These are phyloP conservation scores for Solea senegalensis DNA, from an alignment of 2,113 vertebrate genomes.

Conservation along the genomic window DNA sequence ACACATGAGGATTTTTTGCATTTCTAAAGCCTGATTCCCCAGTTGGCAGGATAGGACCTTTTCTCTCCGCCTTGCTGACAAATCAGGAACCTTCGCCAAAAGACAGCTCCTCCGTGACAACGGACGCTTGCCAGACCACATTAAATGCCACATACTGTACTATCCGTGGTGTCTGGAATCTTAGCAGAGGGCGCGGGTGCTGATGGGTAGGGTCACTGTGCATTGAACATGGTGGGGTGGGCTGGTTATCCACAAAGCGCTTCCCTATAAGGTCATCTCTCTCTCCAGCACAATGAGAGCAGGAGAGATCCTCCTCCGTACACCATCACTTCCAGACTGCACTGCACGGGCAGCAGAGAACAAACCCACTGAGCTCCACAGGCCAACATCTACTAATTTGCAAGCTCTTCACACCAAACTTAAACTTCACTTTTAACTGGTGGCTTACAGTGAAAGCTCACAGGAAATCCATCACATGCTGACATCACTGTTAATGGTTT, in stretches of 20 bases:
- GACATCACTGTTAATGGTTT: neutral
- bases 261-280: slow-evolving; percentile 90
- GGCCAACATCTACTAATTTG: slow-evolving; percentile 24
- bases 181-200: slow-evolving; percentile 63
- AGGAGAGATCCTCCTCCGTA: slow-evolving; percentile 45
- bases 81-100: slow-evolving; percentile 61
- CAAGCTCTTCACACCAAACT: slow-evolving; percentile 12
- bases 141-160: slow-evolving; percentile 84
- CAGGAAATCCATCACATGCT: neutral
- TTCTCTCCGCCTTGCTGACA: slow-evolving; percentile 59
- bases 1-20: slow-evolving; percentile 1
- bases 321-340: slow-evolving; percentile 30
- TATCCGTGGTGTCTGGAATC: slow-evolving; percentile 83
- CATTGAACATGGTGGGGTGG: slow-evolving; percentile 74
- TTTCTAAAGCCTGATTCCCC: slow-evolving; percentile 15
- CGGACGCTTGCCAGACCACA: slow-evolving; percentile 79
- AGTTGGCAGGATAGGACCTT: slow-evolving; percentile 23
- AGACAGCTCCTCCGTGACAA: slow-evolving; percentile 63
- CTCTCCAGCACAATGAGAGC: slow-evolving; percentile 75
- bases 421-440: neutral
- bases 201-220: slow-evolving; percentile 79
- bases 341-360: slow-evolving; percentile 52
- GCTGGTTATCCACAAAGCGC: slow-evolving; percentile 74
- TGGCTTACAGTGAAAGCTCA: neutral
- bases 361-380: slow-evolving; percentile 36